Conservation (phyloP, 2,888 invertebrate genomes). For the Achlya flavicornis region DNA sequence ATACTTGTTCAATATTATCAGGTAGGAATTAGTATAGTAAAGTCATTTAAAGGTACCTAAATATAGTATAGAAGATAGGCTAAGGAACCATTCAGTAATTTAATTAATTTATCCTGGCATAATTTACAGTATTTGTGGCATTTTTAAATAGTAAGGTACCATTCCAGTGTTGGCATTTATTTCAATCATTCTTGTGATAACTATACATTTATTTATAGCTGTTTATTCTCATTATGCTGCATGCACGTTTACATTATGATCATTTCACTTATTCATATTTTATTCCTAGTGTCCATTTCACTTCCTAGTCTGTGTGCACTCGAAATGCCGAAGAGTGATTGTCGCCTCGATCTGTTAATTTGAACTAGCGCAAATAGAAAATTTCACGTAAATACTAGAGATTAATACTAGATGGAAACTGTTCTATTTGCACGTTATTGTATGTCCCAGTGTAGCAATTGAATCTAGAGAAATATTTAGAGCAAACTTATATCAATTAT, state of each 20-base stretch:
- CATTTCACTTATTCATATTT: slow-evolving; percentile 19
- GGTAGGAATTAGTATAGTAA: slow-evolving; percentile 25
- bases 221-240: slow-evolving; percentile 35
- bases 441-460: slow-evolving; percentile 42
- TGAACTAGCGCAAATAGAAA: slow-evolving; percentile 44
- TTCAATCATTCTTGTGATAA: slow-evolving; percentile 16
- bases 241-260: slow-evolving; percentile 26
- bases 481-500: slow-evolving; percentile 27
- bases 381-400: slow-evolving; percentile 6
- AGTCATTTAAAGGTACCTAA: slow-evolving; percentile 20
- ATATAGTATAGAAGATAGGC: slow-evolving; percentile 35
- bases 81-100: slow-evolving; percentile 67
- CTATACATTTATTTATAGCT: slow-evolving; percentile 21
- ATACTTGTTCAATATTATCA: slow-evolving; percentile 28
- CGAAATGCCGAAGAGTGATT: slow-evolving; percentile 81
- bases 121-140: slow-evolving; percentile 1
- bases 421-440: slow-evolving; percentile 48
- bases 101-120: slow-evolving; percentile 14
- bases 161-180: slow-evolving; percentile 42
- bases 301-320: slow-evolving; percentile 77
- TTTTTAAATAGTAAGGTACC: slow-evolving; percentile 19
- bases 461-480: slow-evolving; percentile 44
- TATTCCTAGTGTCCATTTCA: slow-evolving; percentile 72
- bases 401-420: too few species aligned
- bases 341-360: slow-evolving; percentile 60